phyloP scores from a whole-genome alignment of 2,797 vertebrate genomes.

The Crenichthys baileyi region DNA sequence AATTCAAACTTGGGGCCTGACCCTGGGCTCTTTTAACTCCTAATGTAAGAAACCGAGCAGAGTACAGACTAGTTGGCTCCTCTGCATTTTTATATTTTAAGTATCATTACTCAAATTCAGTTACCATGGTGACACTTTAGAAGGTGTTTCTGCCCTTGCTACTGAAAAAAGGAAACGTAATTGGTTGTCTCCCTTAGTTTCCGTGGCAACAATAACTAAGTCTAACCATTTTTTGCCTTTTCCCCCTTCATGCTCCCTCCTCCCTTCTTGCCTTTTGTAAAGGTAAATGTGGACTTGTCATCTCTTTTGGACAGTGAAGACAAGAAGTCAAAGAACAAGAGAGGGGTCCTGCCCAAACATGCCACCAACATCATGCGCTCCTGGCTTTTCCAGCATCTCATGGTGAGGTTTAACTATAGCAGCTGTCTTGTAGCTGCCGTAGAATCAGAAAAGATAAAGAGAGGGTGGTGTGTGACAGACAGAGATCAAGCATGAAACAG shows the following conservation, averaged over 20 bases:
- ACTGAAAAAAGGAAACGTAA: conserved; percentile 73
- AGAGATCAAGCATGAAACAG: neutral
- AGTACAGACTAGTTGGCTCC: conserved; percentile 41
- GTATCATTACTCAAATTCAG: conserved; percentile 81
- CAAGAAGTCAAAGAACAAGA: conserved; percentile 98
- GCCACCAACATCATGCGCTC: conserved; percentile 99
- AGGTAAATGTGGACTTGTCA: conserved; percentile 97
- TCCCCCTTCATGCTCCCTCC: conserved; percentile 28
- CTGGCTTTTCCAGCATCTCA: conserved; percentile 99
- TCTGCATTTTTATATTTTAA: conserved; percentile 71
- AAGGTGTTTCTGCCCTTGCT: conserved; percentile 80
- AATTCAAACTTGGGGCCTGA: conserved; percentile 35
- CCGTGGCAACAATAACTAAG: conserved; percentile 85
- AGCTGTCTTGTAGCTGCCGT: neutral
- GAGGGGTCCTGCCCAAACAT: conserved; percentile 96
- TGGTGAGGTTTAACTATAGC: conserved; percentile 84
- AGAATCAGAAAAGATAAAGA: neutral
- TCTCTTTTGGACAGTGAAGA: conserved; percentile 96
- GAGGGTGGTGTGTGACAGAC: neutral
- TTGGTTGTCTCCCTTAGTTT: conserved; percentile 81
- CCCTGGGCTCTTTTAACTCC: conserved; percentile 18
- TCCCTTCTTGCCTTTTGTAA: conserved; percentile 30
- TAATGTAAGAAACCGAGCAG: conserved; percentile 11
- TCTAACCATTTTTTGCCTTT: conserved; percentile 45
- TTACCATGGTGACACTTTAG: conserved; percentile 83